These are phyloP conservation scores for Euphonia xanthogaster DNA, from an alignment of 2,797 vertebrate genomes.

Conservation along the genomic window DNA sequence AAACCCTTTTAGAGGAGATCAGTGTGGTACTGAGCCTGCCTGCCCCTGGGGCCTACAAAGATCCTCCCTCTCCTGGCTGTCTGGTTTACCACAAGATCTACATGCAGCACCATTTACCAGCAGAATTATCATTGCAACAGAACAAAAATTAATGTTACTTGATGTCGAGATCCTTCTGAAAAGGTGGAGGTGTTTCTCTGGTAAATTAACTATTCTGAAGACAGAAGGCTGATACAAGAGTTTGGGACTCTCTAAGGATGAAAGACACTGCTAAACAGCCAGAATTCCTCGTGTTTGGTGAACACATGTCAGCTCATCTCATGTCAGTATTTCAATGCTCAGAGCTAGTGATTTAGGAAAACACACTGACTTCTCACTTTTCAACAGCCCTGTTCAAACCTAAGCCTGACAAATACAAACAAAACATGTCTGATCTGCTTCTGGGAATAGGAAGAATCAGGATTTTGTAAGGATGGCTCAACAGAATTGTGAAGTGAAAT, in stretches of 20 bases:
- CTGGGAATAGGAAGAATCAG: background rate
- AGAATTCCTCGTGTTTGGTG: background rate
- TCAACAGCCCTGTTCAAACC: background rate
- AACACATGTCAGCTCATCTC: background rate
- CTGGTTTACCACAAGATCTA: background rate
- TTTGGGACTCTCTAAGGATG: background rate
- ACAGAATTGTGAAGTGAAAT: background rate
- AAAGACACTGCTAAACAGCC: background rate
- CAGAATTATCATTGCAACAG: background rate
- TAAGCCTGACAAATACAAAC: background rate
- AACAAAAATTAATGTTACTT: background rate
- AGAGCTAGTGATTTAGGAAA: background rate
- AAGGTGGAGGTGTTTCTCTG: background rate
- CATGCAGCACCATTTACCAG: background rate
- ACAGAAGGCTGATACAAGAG: background rate
- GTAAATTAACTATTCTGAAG: background rate
- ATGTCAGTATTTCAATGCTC: background rate
- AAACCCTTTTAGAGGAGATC: background rate
- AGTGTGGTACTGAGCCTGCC: background rate
- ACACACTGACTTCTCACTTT: background rate
- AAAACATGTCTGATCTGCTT: background rate
- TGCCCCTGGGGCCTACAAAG: background rate
- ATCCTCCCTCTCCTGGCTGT: background rate
- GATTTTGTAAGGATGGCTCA: background rate
- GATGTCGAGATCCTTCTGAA: background rate